Conservation (phyloP, 2,113 vertebrate species). For the Pampusana beccarii region DNA sequence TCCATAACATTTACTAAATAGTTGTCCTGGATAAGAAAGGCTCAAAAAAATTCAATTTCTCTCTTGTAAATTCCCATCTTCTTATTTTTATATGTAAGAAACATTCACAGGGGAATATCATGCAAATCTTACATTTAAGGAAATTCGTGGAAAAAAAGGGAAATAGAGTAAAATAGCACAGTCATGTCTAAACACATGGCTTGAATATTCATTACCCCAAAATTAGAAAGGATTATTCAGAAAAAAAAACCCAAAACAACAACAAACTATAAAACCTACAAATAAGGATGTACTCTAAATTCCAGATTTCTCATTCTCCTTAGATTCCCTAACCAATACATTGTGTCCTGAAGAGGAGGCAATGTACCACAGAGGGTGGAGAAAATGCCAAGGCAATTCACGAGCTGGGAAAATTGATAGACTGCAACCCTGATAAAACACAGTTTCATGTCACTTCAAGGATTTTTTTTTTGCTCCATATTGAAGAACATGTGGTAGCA, state of each 20-base stretch:
- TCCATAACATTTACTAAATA: neutral
- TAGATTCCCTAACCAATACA: neutral
- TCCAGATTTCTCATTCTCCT: neutral
- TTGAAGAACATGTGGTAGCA: neutral
- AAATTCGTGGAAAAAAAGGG: neutral
- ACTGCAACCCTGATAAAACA: neutral
- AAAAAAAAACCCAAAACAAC: neutral
- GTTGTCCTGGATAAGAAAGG: neutral
- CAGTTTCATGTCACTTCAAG: neutral
- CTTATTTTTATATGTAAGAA: neutral
- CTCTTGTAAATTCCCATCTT: neutral
- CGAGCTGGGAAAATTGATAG: accelerated
- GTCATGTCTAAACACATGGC: neutral
- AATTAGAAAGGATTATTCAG: neutral
- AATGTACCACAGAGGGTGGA: neutral
- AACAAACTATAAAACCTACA: neutral
- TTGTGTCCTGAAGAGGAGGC: neutral
- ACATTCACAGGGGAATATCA: neutral
- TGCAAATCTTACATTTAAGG: neutral
- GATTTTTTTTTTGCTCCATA: neutral
- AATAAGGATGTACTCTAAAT: neutral
- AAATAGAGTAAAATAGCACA: neutral
- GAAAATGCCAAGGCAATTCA: neutral
- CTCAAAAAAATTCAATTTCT: neutral
- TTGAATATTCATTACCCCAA: neutral